Base-by-base conservation (phyloP, 2,888 invertebrate species). In the Apodemia duryi region DNA sequence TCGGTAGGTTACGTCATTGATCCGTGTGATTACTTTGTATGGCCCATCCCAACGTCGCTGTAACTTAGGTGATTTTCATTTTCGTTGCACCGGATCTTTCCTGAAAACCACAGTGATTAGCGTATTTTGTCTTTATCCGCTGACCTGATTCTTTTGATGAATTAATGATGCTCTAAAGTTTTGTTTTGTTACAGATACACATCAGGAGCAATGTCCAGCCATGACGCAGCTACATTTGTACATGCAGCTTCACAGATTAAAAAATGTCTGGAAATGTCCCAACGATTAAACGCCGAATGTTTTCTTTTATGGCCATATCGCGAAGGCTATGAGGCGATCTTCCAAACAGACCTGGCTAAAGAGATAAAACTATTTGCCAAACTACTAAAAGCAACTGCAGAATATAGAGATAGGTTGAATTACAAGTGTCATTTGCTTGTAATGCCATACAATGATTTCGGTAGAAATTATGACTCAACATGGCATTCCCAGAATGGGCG, bases 281-380 rank as follows among this genome's bases (percentile, higher is more conserved):
- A 94, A 68, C 92, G 93, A 66, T 77, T 95, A 10, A 93, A 90
- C 72, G 93, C 94, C 0, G 94, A 94, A 76, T 93, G 93, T 73
- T 94, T 93, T 75, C 82, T 93, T n/a, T 87, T 94, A 70, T 94
- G 93, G 93, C 94, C 94, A 0, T 88, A 92, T 65, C 78, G 93
- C 65, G 95, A 94, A 74, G 94, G 94, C 1, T 94, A 93, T 81
- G 89, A 92, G 69, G 83, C 91, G 29, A 79, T 93, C 10, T 90
- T 94, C 73, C 94, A 94, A 79, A 92, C 94, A 0, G 93, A 95
- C 74, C 83, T 95, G 11, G 78, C 86, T 11, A 82, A 89, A 69
- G 95, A 95, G 78, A 86, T 95, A 65, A 93, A 94, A 75, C 80
- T 94, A 70, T 93, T 94, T 81, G 93, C 94, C 0, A 92, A 93